A percentile compares a stretch with the other conserved stretches of the same genome.
Evolutionary conservation across 2,888 invertebrate genomes (phyloP).

Genomic region (Thereva unica): DNA sequence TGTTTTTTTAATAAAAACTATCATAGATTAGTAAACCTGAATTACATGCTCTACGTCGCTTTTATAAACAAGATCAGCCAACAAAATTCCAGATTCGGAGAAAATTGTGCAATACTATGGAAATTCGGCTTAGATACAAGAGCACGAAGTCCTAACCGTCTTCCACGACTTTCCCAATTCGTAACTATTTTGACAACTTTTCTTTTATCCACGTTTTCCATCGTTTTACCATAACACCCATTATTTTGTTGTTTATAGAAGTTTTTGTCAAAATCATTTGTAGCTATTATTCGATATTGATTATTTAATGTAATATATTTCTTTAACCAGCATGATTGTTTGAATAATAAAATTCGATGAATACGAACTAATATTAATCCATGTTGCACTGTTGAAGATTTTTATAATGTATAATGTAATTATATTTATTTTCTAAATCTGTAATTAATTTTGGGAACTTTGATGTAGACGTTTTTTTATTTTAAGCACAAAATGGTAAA

Average conservation of each 20-base stretch:
- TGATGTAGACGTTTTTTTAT: neutral
- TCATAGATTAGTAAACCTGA: no score
- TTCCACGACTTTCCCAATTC: slow-evolving; percentile 31
- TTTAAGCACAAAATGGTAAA: slow-evolving; percentile 4
- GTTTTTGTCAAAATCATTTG: slow-evolving; percentile 39
- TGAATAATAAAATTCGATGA: slow-evolving; percentile 45
- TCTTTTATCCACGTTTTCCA: slow-evolving; percentile 46
- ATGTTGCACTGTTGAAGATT: slow-evolving; percentile 46
- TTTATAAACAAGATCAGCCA: no score
- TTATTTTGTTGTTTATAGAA: slow-evolving; percentile 42
- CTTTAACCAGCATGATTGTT: slow-evolving; percentile 48
- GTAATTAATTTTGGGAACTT: slow-evolving; percentile 43
- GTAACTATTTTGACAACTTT: slow-evolving; percentile 41
- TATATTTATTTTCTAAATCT: slow-evolving; percentile 45
- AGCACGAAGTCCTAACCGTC: slow-evolving; percentile 43
- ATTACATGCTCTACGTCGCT: no score
- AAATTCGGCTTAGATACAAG: slow-evolving; percentile 49
- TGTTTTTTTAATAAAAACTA: no score
- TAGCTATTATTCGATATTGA: slow-evolving; percentile 36
- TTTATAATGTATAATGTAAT: slow-evolving; percentile 48
- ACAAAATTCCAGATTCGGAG: slow-evolving; percentile 50
- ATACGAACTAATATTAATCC: slow-evolving; percentile 43
- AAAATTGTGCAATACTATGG: slow-evolving; percentile 47
- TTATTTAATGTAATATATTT: slow-evolving; percentile 39
- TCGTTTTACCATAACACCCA: slow-evolving; percentile 36